These are phyloP conservation scores for Diogma glabrata DNA, from an alignment of 2,888 invertebrate species.

Conservation along the genomic window DNA sequence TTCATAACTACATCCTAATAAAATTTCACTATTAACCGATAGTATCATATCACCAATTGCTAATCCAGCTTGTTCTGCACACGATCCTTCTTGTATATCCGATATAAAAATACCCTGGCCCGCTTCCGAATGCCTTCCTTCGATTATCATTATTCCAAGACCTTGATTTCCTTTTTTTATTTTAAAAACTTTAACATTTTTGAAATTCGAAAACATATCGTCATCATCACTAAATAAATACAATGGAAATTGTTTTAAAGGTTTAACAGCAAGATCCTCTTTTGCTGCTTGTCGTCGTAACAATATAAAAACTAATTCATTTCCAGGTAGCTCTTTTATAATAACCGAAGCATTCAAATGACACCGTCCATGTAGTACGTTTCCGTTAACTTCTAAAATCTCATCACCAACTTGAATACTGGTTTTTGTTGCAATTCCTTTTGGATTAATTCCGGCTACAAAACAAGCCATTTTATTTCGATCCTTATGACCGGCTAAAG, in stretches of 20 bases:
- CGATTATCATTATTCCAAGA: slow-evolving; percentile 90
- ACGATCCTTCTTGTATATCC: slow-evolving; percentile 81
- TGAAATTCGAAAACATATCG: slow-evolving; percentile 42
- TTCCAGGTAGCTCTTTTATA: slow-evolving; percentile 81
- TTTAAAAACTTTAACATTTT: slow-evolving; percentile 66
- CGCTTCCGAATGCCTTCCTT: slow-evolving; percentile 83
- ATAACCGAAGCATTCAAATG: slow-evolving; percentile 94
- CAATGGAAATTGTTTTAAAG: slow-evolving; percentile 74
- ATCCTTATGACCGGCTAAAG: slow-evolving; percentile 88
- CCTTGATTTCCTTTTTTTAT: slow-evolving; percentile 71
- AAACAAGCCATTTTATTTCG: slow-evolving; percentile 92
- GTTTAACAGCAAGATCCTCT: slow-evolving; percentile 80
- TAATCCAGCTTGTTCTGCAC: slow-evolving; percentile 81
- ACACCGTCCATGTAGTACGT: slow-evolving; percentile 84
- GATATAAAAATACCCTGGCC: slow-evolving; percentile 89
- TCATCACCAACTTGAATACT: slow-evolving; percentile 87
- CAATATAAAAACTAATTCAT: slow-evolving; percentile 73
- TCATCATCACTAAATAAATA: slow-evolving; percentile 39
- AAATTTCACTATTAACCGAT: slow-evolving; percentile 86
- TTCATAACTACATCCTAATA: slow-evolving; percentile 77
- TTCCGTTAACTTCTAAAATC: slow-evolving; percentile 90
- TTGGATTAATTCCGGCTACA: slow-evolving; percentile 88
- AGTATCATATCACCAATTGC: slow-evolving; percentile 96
- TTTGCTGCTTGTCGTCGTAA: slow-evolving; percentile 60
- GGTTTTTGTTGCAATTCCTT: slow-evolving; percentile 63